These are phyloP conservation scores for Bucco capensis DNA, from an alignment of 2,113 vertebrate genomes.

Conservation along the genomic window DNA sequence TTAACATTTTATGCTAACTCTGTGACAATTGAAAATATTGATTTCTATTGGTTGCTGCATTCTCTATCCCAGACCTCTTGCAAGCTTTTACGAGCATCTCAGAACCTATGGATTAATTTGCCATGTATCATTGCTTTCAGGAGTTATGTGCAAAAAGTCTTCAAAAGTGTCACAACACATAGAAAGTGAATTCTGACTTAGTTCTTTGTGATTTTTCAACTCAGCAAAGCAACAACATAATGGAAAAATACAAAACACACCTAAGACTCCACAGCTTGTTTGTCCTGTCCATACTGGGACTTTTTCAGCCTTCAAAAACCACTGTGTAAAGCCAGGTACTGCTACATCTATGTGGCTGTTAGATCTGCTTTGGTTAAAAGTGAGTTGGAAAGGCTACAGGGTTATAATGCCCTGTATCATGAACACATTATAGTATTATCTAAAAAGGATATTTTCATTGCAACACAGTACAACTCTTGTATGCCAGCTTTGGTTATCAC, in stretches of 20 bases:
- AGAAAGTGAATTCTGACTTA: neutral
- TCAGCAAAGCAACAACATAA: neutral
- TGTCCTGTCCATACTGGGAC: accelerated
- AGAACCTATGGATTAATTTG: neutral
- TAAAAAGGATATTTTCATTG: neutral
- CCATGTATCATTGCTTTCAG: neutral
- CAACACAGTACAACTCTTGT: neutral
- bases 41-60: neutral
- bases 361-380: neutral
- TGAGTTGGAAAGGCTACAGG: neutral
- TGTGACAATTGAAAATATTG: neutral
- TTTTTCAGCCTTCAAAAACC: neutral
- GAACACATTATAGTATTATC: neutral
- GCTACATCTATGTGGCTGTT: neutral
- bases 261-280: neutral
- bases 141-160: neutral
- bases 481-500: neutral
- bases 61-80: neutral
- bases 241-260: neutral
- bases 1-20: neutral
- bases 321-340: neutral
- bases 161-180: neutral
- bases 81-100: neutral
- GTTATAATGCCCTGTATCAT: neutral
- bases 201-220: neutral